Evolutionary conservation across 2,113 vertebrate species (phyloP).

Genomic region (Narcine bancroftii): DNA sequence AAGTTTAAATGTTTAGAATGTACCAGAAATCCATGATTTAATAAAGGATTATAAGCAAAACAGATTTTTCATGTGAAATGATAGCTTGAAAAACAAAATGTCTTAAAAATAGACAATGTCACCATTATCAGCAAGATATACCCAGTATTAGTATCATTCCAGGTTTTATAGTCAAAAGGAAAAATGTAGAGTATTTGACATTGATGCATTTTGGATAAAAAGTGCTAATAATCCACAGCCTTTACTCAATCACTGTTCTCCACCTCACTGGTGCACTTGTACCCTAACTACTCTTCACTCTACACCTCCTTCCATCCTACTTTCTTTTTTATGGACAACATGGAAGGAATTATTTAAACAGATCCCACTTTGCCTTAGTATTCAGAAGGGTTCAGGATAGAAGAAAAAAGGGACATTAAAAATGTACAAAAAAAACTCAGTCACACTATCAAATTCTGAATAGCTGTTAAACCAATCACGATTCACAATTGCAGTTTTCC

Average conservation of each 20-base stretch:
- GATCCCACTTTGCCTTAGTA: neutral
- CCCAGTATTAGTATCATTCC: neutral
- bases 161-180: neutral
- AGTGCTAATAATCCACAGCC: neutral
- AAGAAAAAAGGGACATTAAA: neutral
- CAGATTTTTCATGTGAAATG: neutral
- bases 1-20: neutral
- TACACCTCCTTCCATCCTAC: too few relatives aligned
- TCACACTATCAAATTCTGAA: neutral
- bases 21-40: neutral
- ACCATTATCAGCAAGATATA: neutral
- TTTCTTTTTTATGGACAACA: neutral
- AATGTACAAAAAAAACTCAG: neutral
- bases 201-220: neutral
- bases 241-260: neutral
- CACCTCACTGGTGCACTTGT: too few relatives aligned
- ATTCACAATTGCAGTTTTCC: neutral
- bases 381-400: neutral
- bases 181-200: neutral
- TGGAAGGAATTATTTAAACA: neutral
- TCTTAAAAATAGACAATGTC: neutral
- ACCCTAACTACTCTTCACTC: too few relatives aligned
- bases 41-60: neutral
- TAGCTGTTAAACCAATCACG: neutral
- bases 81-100: neutral